Conservation (phyloP, 2,797 vertebrate species). For the Melanotaenia pygmaea region DNA sequence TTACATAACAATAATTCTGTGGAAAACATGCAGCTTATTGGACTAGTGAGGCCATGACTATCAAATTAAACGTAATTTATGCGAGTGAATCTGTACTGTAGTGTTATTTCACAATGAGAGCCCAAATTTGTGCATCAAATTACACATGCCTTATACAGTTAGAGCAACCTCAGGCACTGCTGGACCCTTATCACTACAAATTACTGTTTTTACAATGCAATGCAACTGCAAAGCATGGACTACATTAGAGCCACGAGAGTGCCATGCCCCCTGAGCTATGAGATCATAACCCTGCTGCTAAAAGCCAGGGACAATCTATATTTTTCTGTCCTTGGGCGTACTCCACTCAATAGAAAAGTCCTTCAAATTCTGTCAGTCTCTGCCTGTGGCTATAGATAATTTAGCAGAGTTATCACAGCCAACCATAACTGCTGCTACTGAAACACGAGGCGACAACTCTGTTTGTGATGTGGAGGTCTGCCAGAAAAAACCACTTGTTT, state of each 20-base stretch:
- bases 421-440: slow-evolving; percentile 16
- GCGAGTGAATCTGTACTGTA: slow-evolving; percentile 11
- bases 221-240: slow-evolving; percentile 46
- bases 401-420: slow-evolving; percentile 34
- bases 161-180: slow-evolving; percentile 46
- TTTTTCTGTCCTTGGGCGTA: slow-evolving; percentile 62
- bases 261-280: slow-evolving; percentile 35
- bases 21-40: background rate
- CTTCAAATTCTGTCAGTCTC: slow-evolving; percentile 62
- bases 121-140: slow-evolving; percentile 41
- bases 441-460: slow-evolving; percentile 9
- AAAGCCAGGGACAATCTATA: slow-evolving; percentile 61
- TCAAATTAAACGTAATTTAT: slow-evolving; percentile 21
- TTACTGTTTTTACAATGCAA: slow-evolving; percentile 56
- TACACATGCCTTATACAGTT: slow-evolving; percentile 31
- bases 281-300: slow-evolving; percentile 62
- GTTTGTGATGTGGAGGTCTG: background rate
- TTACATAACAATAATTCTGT: background rate
- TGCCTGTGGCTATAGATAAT: slow-evolving; percentile 58
- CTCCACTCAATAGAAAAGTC: slow-evolving; percentile 58
- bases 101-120: slow-evolving; percentile 27
- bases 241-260: slow-evolving; percentile 51
- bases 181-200: slow-evolving; percentile 56
- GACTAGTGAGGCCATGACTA: background rate
- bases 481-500: background rate